Base-by-base conservation (phyloP, 2,797 vertebrate species). In the Acanthurus leucopareius region DNA sequence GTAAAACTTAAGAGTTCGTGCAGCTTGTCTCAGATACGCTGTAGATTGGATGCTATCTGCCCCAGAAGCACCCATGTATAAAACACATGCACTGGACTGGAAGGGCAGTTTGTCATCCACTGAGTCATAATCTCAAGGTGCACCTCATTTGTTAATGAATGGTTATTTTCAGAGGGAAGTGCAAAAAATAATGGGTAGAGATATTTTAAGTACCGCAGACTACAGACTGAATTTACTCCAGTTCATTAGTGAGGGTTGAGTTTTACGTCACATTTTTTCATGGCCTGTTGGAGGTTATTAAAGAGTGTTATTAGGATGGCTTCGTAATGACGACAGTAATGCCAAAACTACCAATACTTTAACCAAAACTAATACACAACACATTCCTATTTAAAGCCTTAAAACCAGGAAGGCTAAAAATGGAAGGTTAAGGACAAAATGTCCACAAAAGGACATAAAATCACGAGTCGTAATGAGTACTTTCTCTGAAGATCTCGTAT, bases 81-180 rank as follows among this genome's bases (percentile, higher is more conserved):
- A 72, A 59, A 67, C 22, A 20, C 58, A 73, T 42, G 53, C 73
- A 64, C 9, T 65, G 61, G 17, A 72, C 53, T 67, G 62, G 67
- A 82, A 86, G 13, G n/a, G 20, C 14, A 44, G 59, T 47, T 49
- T 67, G 54, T 68, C 73, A 51, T 58, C 62, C 22, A 0, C 69
- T 87, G 83, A 89, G 76, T 87, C 88, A 90, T 82, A 75, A 79
- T 75, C 75, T 81, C 47, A 74, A 79, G 52, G 71, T 79, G 76
- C 64, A 73, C 65, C 74, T 64, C 40, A 70, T 78, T 86, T 72
- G 32, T 72, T 77, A 77, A 87, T 87, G 69, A 68, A 66, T 1
- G 28, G 51, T 38, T 83, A 75, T 87, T 80, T 91, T 68, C 17
- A 68, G 65, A 40, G 17, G 35, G 54, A 48, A 54, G 3, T 63